Conservation (phyloP, 1,140 invertebrate genomes). For the Conopomorpha cramerella region DNA sequence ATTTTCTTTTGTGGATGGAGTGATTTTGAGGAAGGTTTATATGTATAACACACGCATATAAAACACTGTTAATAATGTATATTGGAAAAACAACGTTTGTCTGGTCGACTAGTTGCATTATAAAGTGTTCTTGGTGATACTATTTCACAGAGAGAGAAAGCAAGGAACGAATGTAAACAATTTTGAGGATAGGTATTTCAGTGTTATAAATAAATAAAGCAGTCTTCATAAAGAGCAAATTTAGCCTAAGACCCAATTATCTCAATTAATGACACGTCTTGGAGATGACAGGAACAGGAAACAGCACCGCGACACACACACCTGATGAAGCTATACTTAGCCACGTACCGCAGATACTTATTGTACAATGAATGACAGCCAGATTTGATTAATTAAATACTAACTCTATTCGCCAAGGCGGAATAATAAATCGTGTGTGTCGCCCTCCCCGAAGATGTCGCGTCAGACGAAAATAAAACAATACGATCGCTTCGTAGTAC, state of each 20-base stretch:
- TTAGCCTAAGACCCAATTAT: constrained; percentile 41
- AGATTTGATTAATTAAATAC: constrained; percentile 56
- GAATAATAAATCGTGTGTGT: constrained; percentile 52
- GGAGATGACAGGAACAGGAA: constrained; percentile 51
- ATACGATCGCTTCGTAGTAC: not conserved
- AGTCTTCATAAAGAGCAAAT: constrained; percentile 41
- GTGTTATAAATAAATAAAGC: constrained; percentile 17
- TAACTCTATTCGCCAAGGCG: constrained; percentile 26
- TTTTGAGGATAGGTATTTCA: too few relatives aligned
- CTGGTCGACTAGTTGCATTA: too few relatives aligned
- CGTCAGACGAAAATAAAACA: constrained; percentile 50
- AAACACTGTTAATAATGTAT: too few relatives aligned
- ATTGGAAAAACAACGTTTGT: too few relatives aligned
- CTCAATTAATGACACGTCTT: constrained; percentile 50
- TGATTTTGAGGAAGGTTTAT: too few relatives aligned
- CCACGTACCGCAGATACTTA: too few relatives aligned
- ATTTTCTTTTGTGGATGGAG: too few relatives aligned
- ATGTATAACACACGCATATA: too few relatives aligned
- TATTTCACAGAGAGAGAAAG: too few relatives aligned
- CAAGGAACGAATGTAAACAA: too few relatives aligned
- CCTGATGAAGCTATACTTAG: too few relatives aligned
- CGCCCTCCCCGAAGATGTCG: constrained; percentile 52
- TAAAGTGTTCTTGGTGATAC: too few relatives aligned
- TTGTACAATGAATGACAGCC: constrained; percentile 48
- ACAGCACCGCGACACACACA: constrained; percentile 14